phyloP scores from a whole-genome alignment of 2,113 vertebrate species.

The Limanda limanda region DNA sequence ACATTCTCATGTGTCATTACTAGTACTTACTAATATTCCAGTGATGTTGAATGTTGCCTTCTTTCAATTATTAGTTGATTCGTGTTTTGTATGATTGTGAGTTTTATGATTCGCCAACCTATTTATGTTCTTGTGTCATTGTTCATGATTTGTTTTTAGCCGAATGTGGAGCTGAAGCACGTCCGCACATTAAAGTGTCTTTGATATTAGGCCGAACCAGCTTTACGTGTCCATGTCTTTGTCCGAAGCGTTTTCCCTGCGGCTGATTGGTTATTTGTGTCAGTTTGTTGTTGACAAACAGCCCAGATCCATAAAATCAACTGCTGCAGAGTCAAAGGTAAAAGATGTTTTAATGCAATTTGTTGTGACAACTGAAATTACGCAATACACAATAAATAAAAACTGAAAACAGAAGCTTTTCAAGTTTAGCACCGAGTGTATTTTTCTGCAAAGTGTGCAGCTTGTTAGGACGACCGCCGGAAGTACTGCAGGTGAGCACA shows the following conservation, averaged over 20 bases:
- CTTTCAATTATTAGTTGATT: background rate
- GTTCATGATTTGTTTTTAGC: background rate
- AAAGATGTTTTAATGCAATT: background rate
- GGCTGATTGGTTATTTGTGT: background rate
- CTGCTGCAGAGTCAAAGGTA: background rate
- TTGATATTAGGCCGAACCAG: background rate
- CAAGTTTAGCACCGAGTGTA: background rate
- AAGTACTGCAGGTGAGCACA: background rate
- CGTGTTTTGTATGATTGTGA: background rate
- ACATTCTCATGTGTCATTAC: background rate
- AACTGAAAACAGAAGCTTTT: too few relatives aligned
- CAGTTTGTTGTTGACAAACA: background rate
- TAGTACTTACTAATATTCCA: slow-evolving; percentile 1
- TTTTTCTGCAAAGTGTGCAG: background rate
- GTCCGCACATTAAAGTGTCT: background rate
- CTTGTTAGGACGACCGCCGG: background rate
- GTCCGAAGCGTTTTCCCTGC: background rate
- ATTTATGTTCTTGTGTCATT: background rate
- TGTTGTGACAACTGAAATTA: background rate
- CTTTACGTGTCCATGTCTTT: background rate
- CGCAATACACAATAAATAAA: background rate
- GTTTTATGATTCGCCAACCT: background rate
- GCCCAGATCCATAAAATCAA: too few relatives aligned
- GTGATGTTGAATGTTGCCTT: slow-evolving; percentile 13
- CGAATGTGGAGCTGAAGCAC: background rate